Base-by-base conservation (phyloP, 2,113 vertebrate species). In the Dicaeum eximium region DNA sequence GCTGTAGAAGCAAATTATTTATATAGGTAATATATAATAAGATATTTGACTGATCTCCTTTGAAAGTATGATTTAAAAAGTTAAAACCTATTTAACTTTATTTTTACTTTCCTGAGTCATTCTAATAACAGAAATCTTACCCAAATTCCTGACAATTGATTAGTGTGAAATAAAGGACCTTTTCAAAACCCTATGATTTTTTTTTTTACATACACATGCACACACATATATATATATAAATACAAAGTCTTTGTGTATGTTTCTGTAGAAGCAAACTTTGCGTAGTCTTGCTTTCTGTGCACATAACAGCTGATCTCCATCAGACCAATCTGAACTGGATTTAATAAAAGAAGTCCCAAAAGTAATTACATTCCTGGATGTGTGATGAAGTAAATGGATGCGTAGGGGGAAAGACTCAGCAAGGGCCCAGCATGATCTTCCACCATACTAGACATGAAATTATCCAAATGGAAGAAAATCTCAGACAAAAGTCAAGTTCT, bases 351-450 rank as follows among this genome's bases (percentile, higher is more conserved):
- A 66, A 47, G 13, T 60, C 18, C 74, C 57, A 54, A 74, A 80
- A 18, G 27, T 23, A 48, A 60, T 53, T 53, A 23, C 11, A 16
- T 47, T 65, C 20, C 28, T 91, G 21, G 7, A 88, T 44, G 7
- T 23, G 27, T n/a, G 58, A 72, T 35, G n/a, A 61, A 56, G 23
- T 51, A 71, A 72, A 38, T 11, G 20, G n/a, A 72, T 23, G 20
- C 0, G 0, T 13, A 25, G 16, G 2, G 12, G 12, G 16, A 72
- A 86, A 62, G 10, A 75, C 15, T 7, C 50, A 58, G 31, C 11
- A 70, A 71, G 51, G 28, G 5, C 15, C 20, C 15, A 30, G 13
- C 54, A 38, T 23, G 45, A 72, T 9, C 6, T 86, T 56, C 72
- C 37, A 75, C 14, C 4, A 13, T 30, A 35, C 60, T 71, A 61